Evolutionary conservation across 2,113 vertebrate genomes (phyloP).

Genomic region (Platysteira castanea): DNA sequence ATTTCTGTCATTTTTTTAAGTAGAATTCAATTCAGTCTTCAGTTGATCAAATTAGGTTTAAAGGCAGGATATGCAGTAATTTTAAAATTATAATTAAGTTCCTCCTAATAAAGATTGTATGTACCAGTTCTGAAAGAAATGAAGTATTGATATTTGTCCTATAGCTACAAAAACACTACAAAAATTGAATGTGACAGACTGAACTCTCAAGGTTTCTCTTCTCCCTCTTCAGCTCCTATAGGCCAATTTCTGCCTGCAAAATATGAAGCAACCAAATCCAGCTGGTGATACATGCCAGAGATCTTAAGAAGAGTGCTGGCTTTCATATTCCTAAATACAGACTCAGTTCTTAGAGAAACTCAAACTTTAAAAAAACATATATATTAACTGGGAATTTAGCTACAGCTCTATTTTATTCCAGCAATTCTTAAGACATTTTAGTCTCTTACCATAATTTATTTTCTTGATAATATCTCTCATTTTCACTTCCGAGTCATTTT

Average conservation of each 20-base stretch:
- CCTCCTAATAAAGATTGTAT: background rate
- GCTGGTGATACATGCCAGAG: background rate
- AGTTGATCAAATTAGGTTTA: background rate
- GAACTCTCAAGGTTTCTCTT: background rate
- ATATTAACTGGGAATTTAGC: background rate
- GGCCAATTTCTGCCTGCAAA: background rate
- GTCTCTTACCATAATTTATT: background rate
- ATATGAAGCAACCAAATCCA: background rate
- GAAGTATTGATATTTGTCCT: background rate
- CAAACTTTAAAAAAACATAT: background rate
- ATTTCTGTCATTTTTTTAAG: background rate
- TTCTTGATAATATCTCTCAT: background rate
- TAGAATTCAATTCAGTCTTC: background rate
- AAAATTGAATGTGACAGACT: background rate
- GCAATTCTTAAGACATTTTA: background rate
- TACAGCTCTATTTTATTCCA: background rate
- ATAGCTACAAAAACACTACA: background rate
- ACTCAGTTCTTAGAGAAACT: background rate
- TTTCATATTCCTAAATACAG: background rate
- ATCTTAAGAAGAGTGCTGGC: background rate
- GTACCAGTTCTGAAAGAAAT: background rate
- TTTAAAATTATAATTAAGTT: background rate
- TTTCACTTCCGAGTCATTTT: background rate
- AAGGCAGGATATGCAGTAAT: background rate
- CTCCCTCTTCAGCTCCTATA: background rate